A percentile compares a stretch with the other conserved stretches of the same genome.
Conservation (phyloP, 2,113 vertebrate species). For the Myotis lucifugus region DNA sequence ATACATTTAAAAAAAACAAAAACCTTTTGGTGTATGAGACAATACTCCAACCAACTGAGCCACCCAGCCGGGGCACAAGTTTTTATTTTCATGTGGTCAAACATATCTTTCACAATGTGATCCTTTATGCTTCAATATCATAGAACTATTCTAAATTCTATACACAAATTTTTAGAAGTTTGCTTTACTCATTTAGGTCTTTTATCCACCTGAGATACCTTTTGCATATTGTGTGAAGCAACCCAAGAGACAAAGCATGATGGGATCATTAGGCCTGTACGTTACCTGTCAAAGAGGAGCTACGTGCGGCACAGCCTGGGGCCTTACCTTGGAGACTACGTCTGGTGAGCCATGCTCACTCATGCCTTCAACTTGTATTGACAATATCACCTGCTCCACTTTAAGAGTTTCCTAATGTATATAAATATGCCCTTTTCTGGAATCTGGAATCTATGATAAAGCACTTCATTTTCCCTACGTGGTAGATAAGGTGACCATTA, state of each 20-base stretch:
- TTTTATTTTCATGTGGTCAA: background rate
- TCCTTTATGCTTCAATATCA: background rate
- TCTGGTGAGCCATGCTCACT: background rate
- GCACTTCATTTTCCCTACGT: background rate
- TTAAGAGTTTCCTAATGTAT: background rate
- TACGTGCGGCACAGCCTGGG: background rate
- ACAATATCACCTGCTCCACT: background rate
- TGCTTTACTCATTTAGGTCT: background rate
- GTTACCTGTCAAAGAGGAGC: background rate
- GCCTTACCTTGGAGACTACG: background rate
- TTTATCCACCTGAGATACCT: background rate
- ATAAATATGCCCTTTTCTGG: background rate
- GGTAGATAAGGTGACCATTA: background rate
- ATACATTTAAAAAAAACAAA: too few relatives aligned
- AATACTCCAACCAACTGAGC: background rate
- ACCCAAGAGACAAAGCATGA: background rate
- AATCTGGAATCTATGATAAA: background rate
- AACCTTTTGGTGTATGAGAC: background rate
- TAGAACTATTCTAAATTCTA: background rate
- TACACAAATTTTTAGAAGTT: background rate
- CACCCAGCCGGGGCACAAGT: background rate
- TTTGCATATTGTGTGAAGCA: background rate
- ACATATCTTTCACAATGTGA: background rate
- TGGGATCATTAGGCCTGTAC: background rate
- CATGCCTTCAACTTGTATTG: background rate